Percentiles rank a stretch among this genome's conserved stretches.
These are phyloP conservation scores for Drosophila robusta DNA, from an alignment of 2,888 invertebrate genomes.

Conservation along the genomic window DNA sequence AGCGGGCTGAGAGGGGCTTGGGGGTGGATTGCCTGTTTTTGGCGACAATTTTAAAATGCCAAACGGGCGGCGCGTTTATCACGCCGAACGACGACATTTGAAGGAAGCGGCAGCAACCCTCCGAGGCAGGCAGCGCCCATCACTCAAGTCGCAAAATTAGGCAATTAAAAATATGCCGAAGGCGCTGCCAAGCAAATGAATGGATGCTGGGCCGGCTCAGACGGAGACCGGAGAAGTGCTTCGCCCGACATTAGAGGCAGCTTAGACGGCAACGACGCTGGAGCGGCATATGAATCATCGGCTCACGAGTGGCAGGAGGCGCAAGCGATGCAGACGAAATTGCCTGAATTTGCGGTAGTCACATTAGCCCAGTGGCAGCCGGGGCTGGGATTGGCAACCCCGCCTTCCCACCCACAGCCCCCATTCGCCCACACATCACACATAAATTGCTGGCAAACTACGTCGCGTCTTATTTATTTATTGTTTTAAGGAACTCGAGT, in stretches of 20 bases:
- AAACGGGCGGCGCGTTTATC: constrained; percentile 81
- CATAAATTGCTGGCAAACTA: constrained; percentile 53
- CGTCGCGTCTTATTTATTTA: constrained; percentile 54
- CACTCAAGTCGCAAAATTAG: constrained; percentile 85
- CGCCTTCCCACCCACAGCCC: neutral
- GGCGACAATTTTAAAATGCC: constrained; percentile 82
- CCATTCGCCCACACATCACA: constrained; percentile 20
- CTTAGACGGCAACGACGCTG: constrained; percentile 43
- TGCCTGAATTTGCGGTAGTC: constrained; percentile 62
- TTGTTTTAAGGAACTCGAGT: constrained; percentile 29
- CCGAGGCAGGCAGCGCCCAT: constrained; percentile 71
- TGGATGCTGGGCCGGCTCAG: constrained; percentile 37
- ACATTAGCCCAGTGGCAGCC: constrained; percentile 44
- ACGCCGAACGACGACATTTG: constrained; percentile 72
- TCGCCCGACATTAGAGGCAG: constrained; percentile 53
- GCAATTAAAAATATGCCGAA: constrained; percentile 85
- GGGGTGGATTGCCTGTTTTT: constrained; percentile 52
- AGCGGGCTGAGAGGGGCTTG: constrained; percentile 14
- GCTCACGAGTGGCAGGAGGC: constrained; percentile 54
- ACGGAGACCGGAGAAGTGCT: constrained; percentile 10
- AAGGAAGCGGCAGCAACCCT: constrained; percentile 63
- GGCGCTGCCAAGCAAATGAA: constrained; percentile 76
- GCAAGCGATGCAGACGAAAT: constrained; percentile 46
- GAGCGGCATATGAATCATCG: constrained; percentile 74
- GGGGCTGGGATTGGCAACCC: constrained; percentile 2